Conservation (phyloP, 2,797 vertebrate species). For the Coregonus sp. region DNA sequence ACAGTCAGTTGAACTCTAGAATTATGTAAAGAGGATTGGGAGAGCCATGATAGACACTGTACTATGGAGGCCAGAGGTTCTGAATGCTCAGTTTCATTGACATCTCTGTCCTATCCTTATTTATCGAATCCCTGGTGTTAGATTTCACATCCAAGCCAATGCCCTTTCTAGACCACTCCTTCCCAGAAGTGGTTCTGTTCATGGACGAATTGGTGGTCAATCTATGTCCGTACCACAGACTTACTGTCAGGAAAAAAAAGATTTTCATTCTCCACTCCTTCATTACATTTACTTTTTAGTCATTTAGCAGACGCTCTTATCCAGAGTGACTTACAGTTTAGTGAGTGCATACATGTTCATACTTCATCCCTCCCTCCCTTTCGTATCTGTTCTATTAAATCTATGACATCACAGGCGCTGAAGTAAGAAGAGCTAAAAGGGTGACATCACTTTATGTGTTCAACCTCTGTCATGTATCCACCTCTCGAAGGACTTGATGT, state of each 20-base stretch:
- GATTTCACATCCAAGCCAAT: background rate
- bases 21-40: background rate
- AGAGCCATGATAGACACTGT: background rate
- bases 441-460: background rate
- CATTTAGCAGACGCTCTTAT: too few relatives aligned
- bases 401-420: background rate
- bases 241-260: background rate
- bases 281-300: too few relatives aligned
- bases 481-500: background rate
- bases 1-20: background rate
- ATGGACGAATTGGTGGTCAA: background rate
- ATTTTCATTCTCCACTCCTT: background rate
- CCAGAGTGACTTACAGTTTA: too few relatives aligned
- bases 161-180: background rate
- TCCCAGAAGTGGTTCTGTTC: background rate
- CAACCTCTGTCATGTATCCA: background rate
- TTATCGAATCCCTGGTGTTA: background rate
- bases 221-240: background rate
- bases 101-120: constrained; percentile 14
- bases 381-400: background rate
- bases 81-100: background rate
- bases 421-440: background rate
- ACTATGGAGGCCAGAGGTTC: background rate
- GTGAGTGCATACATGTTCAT: too few relatives aligned
- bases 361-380: background rate